phyloP scores from a whole-genome alignment of 2,888 invertebrate species.

The Ephialtes manifestator region DNA sequence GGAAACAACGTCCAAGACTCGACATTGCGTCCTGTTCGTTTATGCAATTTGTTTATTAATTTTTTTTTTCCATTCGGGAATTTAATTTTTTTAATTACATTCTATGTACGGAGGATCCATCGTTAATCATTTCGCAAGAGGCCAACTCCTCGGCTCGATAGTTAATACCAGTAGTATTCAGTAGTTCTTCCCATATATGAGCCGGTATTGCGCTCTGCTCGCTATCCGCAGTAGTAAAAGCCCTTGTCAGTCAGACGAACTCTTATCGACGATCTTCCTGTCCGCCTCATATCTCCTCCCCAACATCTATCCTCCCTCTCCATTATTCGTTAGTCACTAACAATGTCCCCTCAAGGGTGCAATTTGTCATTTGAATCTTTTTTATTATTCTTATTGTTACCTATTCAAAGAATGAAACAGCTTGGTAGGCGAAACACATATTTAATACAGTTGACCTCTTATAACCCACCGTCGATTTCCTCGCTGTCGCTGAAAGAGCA shows the following conservation, averaged over 20 bases:
- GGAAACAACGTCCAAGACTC: too few relatives aligned
- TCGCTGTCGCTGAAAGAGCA: conserved; percentile 2
- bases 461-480: conserved; percentile 2
- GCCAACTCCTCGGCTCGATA: background rate
- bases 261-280: conserved; percentile 41
- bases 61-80: too few relatives aligned
- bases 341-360: conserved; percentile 17
- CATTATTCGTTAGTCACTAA: conserved; percentile 33
- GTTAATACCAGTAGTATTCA: background rate
- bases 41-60: too few relatives aligned
- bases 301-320: conserved; percentile 2
- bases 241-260: conserved; percentile 42
- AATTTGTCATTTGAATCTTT: conserved; percentile 10
- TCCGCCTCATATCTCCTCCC: conserved; percentile 15
- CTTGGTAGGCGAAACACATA: background rate
- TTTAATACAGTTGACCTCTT: conserved; percentile 8
- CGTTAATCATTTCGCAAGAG: background rate
- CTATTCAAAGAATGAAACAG: background rate
- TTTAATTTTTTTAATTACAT: too few relatives aligned
- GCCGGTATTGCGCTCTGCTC: background rate
- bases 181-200: background rate
- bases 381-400: background rate
- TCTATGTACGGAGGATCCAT: too few relatives aligned
- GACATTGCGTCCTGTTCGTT: too few relatives aligned
- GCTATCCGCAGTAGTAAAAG: conserved; percentile 40